Conservation (phyloP, 2,888 invertebrate species). For the Polia nebulosa region DNA sequence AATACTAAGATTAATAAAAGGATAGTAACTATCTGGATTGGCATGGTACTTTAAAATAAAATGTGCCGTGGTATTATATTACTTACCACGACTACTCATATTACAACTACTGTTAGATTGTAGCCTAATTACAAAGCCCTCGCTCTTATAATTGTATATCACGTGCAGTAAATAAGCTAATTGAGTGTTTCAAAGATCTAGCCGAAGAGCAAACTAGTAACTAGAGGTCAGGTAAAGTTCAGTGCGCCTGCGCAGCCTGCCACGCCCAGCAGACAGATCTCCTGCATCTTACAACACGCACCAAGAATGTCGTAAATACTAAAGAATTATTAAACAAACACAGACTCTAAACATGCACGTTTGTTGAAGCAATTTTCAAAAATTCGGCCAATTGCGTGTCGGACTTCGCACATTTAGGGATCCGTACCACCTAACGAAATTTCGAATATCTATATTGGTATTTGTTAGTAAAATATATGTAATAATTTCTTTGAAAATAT, state of each 20-base stretch:
- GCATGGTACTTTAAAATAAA: constrained; percentile 8
- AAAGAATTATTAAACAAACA: constrained; percentile 59
- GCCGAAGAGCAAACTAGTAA: constrained; percentile 67
- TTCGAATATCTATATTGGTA: too few species aligned
- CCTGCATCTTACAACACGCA: constrained; percentile 70
- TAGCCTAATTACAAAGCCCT: constrained; percentile 31
- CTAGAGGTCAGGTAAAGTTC: constrained; percentile 81
- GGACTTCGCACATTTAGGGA: too few species aligned
- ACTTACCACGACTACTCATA: constrained; percentile 8
- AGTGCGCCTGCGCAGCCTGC: constrained; percentile 69
- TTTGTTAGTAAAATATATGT: too few species aligned
- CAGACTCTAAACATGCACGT: constrained; percentile 24
- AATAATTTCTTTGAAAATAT: too few species aligned
- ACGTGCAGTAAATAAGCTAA: constrained; percentile 63
- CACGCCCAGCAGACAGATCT: constrained; percentile 66
- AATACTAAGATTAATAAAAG: not conserved
- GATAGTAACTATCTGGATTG: not conserved
- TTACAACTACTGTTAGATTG: constrained; percentile 23
- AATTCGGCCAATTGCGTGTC: too few species aligned
- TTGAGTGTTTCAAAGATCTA: constrained; percentile 67
- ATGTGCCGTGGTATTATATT: constrained; percentile 8
- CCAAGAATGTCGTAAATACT: constrained; percentile 67
- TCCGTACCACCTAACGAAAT: too few species aligned
- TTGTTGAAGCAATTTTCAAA: constrained; percentile 30
- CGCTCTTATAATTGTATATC: constrained; percentile 44